Percentiles rank a stretch among this genome's conserved stretches.
These are phyloP conservation scores for Coccyzus lansbergi DNA, from an alignment of 2,797 vertebrate species.

Conservation along the genomic window DNA sequence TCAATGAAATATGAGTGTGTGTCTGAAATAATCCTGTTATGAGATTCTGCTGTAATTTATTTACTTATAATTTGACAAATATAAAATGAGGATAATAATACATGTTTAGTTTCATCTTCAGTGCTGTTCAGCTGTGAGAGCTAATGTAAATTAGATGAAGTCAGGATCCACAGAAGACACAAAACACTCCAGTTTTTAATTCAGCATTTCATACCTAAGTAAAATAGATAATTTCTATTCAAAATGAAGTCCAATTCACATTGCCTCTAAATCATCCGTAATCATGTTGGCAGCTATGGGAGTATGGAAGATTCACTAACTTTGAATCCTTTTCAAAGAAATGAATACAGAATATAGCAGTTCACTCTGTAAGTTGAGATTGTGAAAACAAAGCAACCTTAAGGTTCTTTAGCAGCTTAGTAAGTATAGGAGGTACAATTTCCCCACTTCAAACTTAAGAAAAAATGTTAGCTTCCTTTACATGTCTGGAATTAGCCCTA, in stretches of 20 bases:
- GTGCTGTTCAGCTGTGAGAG: not conserved
- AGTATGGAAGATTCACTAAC: not conserved
- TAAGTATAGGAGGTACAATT: not conserved
- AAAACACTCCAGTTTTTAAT: not conserved
- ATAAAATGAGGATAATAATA: not conserved
- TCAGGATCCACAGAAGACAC: not conserved
- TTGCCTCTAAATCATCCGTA: not conserved
- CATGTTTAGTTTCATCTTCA: not conserved
- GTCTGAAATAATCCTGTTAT: not conserved
- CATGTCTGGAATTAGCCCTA: not conserved
- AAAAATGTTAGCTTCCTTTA: not conserved
- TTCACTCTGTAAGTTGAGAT: not conserved
- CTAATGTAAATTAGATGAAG: not conserved
- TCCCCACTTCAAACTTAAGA: not conserved
- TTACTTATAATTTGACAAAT: not conserved
- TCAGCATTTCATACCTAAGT: not conserved
- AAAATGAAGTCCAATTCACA: not conserved
- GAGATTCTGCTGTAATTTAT: not conserved
- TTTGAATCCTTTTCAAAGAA: not conserved
- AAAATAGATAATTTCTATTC: not conserved
- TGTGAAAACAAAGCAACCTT: not conserved
- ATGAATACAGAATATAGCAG: not conserved
- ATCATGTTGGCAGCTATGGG: not conserved
- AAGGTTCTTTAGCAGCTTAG: not conserved
- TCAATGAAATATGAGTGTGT: not conserved